Base-by-base conservation (phyloP, 2,113 vertebrate species). In the Rhagologus leucostigma region DNA sequence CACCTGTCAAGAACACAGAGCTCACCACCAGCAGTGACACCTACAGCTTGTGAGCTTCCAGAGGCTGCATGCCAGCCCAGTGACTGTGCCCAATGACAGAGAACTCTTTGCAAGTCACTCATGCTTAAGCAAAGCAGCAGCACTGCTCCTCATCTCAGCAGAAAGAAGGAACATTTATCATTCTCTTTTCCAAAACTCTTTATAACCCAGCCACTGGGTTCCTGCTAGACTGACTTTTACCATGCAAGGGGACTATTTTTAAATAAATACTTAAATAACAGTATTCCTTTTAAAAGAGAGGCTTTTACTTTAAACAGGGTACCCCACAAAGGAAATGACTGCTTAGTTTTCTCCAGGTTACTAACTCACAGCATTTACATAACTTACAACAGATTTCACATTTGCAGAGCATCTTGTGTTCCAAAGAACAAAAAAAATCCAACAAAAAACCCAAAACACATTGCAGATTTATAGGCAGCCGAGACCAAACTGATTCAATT, bases 1-100 rank as follows among this genome's bases (percentile, higher is more conserved):
- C 95, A 98, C 96, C 95, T 98, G 98, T 96, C 93, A 80, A 56
- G 76, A 93, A 52, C n/a, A 42, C 32, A 33, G 16, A 74, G 32
- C 84, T 95, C 49, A 60, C 42, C 23, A 82, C 30, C 56, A 79
- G 69, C 69, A 79, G 77, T 39, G 29, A 87, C 57, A 57, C 16
- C 16, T 39, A 37, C 62, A 65, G 75, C 64, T 15, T 13, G 42
- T 37, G 75, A 83, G 60, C 8, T 39, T 47, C 26, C 49, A 21
- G 30, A 85, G 88, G 64, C 49, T 83, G 57, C 44, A 33, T 1
- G 0, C 52, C 74, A 71, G 69, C 70, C 13, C 33, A 65, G 62
- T 8, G 39, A 33, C 22, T 30, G 11, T 9, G 35, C 63, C 55
- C 81, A 32, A 0, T 8, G n/a, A 74, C 26, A 47, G 26, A 62